A percentile compares a stretch with the other conserved stretches of the same genome.
phyloP scores from a whole-genome alignment of 2,797 vertebrate genomes.

The Sparus aurata region DNA sequence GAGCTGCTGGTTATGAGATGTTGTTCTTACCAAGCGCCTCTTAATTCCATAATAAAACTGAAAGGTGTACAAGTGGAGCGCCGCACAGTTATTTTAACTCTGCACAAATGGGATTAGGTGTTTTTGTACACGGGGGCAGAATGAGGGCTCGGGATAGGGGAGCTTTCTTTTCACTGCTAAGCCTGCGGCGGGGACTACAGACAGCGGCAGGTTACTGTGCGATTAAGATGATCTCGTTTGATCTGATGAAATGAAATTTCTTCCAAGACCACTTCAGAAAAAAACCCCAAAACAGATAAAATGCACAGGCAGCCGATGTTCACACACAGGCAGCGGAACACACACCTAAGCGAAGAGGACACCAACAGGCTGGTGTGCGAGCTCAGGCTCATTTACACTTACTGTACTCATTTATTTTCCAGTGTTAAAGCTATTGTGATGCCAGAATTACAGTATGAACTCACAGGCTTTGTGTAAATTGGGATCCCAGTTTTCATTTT shows the following conservation, averaged over 20 bases:
- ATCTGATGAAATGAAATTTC: conserved; percentile 74
- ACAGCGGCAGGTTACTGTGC: conserved; percentile 63
- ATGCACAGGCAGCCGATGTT: conserved; percentile 21
- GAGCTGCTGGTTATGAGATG: conserved; percentile 58
- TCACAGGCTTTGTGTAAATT: conserved; percentile 27
- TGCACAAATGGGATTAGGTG: conserved; percentile 74
- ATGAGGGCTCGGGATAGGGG: conserved; percentile 53
- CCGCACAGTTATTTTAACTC: conserved; percentile 67
- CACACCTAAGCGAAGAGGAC: conserved; percentile 8
- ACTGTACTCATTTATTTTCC: conserved; percentile 5
- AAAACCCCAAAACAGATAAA: conserved; percentile 28
- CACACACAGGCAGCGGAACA: conserved; percentile 28
- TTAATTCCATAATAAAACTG: conserved; percentile 64
- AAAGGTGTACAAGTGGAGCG: conserved; percentile 51
- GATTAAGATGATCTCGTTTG: conserved; percentile 75
- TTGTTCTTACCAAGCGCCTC: conserved; percentile 55
- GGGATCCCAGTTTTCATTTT: conserved; percentile 12
- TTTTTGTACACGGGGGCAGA: conserved; percentile 70
- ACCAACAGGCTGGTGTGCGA: background rate
- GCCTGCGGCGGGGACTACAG: conserved; percentile 53
- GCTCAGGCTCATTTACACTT: conserved; percentile 25
- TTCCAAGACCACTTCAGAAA: conserved; percentile 56
- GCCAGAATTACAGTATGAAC: conserved; percentile 29
- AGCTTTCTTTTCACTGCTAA: conserved; percentile 63
- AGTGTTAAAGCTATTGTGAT: conserved; percentile 25